Conservation (phyloP, 2,797 vertebrate species). For the Pangasius mekongensis region DNA sequence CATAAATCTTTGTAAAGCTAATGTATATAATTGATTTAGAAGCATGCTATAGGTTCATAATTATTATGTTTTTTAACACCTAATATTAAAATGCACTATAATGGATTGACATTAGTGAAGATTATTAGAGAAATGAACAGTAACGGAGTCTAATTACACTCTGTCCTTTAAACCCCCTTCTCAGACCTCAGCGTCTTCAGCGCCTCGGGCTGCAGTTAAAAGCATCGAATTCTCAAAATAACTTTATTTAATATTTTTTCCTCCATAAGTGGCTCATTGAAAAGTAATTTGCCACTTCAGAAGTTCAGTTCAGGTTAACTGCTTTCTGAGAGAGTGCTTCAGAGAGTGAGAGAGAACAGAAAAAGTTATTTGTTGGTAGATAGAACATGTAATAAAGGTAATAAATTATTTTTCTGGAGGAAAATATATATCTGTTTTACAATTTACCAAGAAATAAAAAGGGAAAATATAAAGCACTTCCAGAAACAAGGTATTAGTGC, state of each 20-base stretch:
- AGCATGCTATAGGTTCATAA: not conserved
- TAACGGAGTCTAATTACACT: not conserved
- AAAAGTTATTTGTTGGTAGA: too few relatives aligned
- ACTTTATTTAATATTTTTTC: not conserved
- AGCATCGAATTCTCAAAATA: not conserved
- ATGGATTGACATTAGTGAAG: not conserved
- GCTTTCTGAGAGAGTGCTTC: not conserved
- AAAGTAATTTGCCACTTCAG: not conserved
- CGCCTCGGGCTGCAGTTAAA: not conserved
- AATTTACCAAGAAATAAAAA: too few relatives aligned
- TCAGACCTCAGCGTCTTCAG: not conserved
- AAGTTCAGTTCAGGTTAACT: not conserved
- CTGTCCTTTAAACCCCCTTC: not conserved
- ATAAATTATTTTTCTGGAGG: too few relatives aligned
- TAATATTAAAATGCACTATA: not conserved
- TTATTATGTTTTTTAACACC: not conserved
- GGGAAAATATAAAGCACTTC: too few relatives aligned
- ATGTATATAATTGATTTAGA: not conserved
- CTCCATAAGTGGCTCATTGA: not conserved
- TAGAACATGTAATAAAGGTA: too few relatives aligned
- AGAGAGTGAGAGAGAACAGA: too few relatives aligned
- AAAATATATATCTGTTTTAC: too few relatives aligned
- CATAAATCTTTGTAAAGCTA: not conserved
- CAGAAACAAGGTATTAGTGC: too few relatives aligned
- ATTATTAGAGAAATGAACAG: not conserved